phyloP scores from a whole-genome alignment of 1,140 invertebrate species.

The Glossosoma conforme region DNA sequence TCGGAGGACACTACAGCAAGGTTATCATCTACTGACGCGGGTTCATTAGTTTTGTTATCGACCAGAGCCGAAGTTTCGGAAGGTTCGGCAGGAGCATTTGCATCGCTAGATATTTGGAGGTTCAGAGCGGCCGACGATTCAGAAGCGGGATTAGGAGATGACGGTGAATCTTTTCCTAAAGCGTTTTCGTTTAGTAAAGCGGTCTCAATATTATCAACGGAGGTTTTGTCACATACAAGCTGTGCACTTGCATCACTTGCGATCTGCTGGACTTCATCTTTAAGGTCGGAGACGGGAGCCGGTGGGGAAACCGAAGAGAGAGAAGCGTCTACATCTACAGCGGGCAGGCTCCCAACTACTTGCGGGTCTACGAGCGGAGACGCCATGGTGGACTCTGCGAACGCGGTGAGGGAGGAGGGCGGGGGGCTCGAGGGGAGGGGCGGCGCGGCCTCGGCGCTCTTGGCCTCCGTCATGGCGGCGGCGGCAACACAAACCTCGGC shows the following conservation, averaged over 20 bases:
- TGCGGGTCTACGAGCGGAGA: constrained; percentile 45
- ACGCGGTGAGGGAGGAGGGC: constrained; percentile 49
- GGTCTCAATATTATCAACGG: constrained; percentile 29
- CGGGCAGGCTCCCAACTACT: constrained; percentile 15
- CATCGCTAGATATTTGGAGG: constrained; percentile 3
- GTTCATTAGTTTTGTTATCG: constrained; percentile 17
- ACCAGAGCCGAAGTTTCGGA: not conserved
- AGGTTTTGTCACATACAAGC: constrained; percentile 25
- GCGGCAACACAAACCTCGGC: constrained; percentile 51
- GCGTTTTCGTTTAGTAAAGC: constrained; percentile 29
- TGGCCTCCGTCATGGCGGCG: constrained; percentile 38
- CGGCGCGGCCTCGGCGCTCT: constrained; percentile 44
- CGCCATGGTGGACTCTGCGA: constrained; percentile 50
- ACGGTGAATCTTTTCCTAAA: constrained; percentile 14
- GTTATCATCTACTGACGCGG: constrained; percentile 22
- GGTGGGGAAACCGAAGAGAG: constrained; percentile 32
- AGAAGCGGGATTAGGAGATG: constrained; percentile 1
- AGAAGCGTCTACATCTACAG: constrained; percentile 27
- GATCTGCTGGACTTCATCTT: constrained; percentile 32
- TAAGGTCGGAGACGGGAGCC: constrained; percentile 30
- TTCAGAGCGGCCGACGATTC: constrained; percentile 8
- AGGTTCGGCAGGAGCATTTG: constrained; percentile 16
- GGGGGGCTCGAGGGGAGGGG: constrained; percentile 49
- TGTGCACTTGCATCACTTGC: constrained; percentile 11
- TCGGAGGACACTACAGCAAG: constrained; percentile 31